These are phyloP conservation scores for Brachylomia viminalis DNA, from an alignment of 2,888 invertebrate genomes.

Conservation along the genomic window DNA sequence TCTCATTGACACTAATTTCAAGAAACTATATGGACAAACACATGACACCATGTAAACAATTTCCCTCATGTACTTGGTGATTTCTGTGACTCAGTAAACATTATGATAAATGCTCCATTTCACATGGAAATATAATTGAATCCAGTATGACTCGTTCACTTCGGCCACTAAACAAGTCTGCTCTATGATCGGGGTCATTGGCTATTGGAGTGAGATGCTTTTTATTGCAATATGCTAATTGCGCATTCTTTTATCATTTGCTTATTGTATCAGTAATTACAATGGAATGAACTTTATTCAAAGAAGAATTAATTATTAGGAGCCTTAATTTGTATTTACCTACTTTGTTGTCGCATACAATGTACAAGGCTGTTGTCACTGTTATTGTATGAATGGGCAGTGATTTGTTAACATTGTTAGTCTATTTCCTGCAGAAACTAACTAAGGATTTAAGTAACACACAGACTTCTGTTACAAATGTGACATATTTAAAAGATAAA, in stretches of 20 bases:
- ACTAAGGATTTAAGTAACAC: not conserved
- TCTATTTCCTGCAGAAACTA: not conserved
- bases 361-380: not conserved
- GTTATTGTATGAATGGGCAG: not conserved
- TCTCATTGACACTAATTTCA: not conserved
- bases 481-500: not conserved
- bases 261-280: not conserved
- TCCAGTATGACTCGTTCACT: constrained; percentile 11
- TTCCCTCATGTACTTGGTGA: constrained; percentile 6
- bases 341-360: no score
- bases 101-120: constrained; percentile 31
- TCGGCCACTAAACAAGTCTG: constrained; percentile 24
- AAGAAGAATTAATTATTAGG: not conserved
- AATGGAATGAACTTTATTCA: not conserved
- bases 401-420: not conserved
- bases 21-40: constrained; percentile 21
- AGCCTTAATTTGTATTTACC: not conserved
- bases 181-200: constrained; percentile 35
- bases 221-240: constrained; percentile 34
- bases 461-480: not conserved
- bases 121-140: constrained; percentile 17
- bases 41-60: constrained; percentile 32
- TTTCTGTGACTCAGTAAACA: constrained; percentile 41
- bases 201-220: constrained; percentile 34
- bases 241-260: constrained; percentile 9